Base-by-base conservation (phyloP, 2,888 invertebrate species). In the Drosophila paramelanica region DNA sequence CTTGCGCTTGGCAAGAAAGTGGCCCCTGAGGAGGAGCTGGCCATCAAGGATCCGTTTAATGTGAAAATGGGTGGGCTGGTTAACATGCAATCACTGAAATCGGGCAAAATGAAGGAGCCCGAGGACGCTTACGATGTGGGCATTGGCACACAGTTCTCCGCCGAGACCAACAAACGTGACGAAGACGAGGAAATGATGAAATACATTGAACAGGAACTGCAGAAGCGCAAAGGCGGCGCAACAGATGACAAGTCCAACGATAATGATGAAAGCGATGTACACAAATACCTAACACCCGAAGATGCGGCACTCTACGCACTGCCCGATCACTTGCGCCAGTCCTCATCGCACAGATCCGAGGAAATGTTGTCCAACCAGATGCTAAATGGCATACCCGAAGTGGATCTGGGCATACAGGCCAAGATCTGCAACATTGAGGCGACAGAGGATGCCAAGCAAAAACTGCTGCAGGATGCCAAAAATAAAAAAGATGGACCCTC, bases 311-410 rank as follows among this genome's bases (percentile, higher is more conserved):
- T 98, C 46, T 95, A 96, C 78, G 96, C 98, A 3, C 94, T 99
- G 14, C 98, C 99, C 1, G 97, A 97, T 82, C 96, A 98, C 91
- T 93, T 98, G 56, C 94, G 98, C 67, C 95, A 96, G 65, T 97
- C 97, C 1, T 96, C 97, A 0, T 95, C 96, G 0, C 96, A 97
- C 84, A 94, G 96, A 90, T 98, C 97, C 2, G 99, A 99, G 92
- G 99, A 99, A 93, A 99, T 99, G 98, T 94, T 99, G 86, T 99
- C 99, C 3, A 99, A 99, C 94, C 99, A 99, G 94, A 99, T 99
- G 99, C 94, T 99, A 5, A 99, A 98, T 90, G 99, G 99, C 39
- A 99, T 99, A 78, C 99, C 99, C 0, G 99, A 99, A 94, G 98
- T 99, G 0, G 99, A 99, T 93, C 94, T 99, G 56, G 99, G 99